phyloP scores from a whole-genome alignment of 2,113 vertebrate species.

The Copsychus sechellarum region DNA sequence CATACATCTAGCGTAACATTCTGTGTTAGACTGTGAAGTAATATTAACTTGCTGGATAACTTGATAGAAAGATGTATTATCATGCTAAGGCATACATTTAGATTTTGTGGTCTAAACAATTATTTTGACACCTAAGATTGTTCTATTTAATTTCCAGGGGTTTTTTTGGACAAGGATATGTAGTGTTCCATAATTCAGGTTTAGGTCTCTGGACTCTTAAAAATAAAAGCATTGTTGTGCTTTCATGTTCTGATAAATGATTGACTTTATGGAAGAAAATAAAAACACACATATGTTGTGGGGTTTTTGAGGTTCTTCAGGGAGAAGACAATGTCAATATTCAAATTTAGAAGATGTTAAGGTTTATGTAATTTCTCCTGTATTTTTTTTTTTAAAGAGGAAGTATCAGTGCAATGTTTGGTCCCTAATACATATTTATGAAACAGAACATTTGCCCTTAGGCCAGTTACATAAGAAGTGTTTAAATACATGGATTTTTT shows the following conservation, averaged over 20 bases:
- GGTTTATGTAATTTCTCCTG: not conserved
- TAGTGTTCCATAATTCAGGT: not conserved
- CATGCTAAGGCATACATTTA: not conserved
- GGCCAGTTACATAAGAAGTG: not conserved
- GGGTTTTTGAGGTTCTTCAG: not conserved
- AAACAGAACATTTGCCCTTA: not conserved
- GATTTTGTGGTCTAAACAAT: not conserved
- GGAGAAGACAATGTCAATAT: not conserved
- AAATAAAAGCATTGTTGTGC: not conserved
- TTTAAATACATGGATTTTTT: not conserved
- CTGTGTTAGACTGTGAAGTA: not conserved
- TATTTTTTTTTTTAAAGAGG: not conserved
- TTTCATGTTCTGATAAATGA: not conserved
- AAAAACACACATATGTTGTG: not conserved
- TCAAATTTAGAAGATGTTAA: not conserved
- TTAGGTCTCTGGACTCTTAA: not conserved
- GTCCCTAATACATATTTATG: not conserved
- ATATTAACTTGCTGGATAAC: not conserved
- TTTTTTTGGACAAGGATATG: not conserved
- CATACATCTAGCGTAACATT: not conserved
- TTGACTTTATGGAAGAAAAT: not conserved
- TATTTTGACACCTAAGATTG: not conserved
- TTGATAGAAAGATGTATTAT: fast-evolving
- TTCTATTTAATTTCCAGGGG: not conserved
- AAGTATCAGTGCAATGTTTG: not conserved